Conservation (phyloP, 2,113 vertebrate species). For the Ctenomys sociabilis region DNA sequence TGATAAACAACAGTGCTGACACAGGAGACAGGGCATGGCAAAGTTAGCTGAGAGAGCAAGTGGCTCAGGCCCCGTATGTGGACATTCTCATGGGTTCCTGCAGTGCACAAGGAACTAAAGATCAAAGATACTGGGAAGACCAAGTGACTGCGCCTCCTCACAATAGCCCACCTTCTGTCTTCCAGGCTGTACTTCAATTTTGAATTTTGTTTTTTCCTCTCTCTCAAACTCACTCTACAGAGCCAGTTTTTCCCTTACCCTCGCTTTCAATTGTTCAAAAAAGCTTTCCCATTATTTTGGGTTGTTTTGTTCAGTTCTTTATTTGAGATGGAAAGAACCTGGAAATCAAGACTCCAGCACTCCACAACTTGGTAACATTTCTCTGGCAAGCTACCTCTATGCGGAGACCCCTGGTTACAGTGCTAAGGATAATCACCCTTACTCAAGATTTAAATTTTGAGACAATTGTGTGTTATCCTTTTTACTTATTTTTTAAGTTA, state of each 20-base stretch:
- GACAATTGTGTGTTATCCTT: neutral
- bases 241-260: neutral
- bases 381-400: neutral
- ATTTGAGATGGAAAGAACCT: neutral
- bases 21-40: neutral
- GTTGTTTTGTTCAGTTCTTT: neutral
- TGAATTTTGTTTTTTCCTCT: neutral
- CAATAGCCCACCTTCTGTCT: neutral
- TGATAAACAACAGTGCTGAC: neutral
- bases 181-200: neutral
- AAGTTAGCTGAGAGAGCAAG: neutral
- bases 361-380: neutral
- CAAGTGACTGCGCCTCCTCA: neutral
- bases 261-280: neutral
- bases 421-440: neutral
- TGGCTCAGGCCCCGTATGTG: neutral
- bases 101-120: neutral
- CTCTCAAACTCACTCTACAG: neutral
- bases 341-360: neutral
- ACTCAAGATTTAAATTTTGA: neutral
- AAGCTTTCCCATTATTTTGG: neutral
- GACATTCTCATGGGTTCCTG: neutral
- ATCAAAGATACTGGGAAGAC: neutral
- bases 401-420: neutral
- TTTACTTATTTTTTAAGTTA: neutral